These are phyloP conservation scores for Leptodirus hochenwartii DNA, from an alignment of 2,888 invertebrate genomes.

Conservation along the genomic window DNA sequence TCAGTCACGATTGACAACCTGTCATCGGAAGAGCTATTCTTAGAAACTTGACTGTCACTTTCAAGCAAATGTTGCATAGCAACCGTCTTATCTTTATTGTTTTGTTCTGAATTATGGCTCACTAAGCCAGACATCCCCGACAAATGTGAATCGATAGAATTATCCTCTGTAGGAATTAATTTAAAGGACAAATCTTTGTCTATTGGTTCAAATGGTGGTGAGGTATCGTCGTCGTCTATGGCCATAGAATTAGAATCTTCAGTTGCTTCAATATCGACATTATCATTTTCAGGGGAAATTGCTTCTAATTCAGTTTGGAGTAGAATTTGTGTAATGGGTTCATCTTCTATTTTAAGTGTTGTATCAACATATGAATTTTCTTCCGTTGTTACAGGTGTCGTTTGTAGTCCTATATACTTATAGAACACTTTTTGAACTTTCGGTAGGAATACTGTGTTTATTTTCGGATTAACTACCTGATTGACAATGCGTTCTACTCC, in stretches of 20 bases:
- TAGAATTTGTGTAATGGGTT: constrained; percentile 35
- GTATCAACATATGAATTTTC: constrained; percentile 9
- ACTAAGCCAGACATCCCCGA: constrained; percentile 34
- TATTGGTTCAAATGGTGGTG: constrained; percentile 46
- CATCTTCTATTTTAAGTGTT: constrained; percentile 17
- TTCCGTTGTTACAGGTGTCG: constrained; percentile 7
- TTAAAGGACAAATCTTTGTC: constrained; percentile 21
- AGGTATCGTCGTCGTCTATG: constrained; percentile 47
- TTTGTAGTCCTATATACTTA: constrained; percentile 65
- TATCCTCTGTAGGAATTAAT: constrained; percentile 29
- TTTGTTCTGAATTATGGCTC: constrained; percentile 30
- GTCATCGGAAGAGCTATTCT: too few relatives aligned
- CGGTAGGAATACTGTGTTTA: constrained; percentile 70
- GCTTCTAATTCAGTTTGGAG: constrained; percentile 64
- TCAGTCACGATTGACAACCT: too few relatives aligned
- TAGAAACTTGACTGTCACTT: too few relatives aligned
- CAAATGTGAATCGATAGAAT: constrained; percentile 36
- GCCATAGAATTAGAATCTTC: too few relatives aligned
- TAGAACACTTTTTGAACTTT: constrained; percentile 84
- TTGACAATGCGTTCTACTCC: constrained; percentile 91
- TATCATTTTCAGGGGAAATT: constrained; percentile 49
- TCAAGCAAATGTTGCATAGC: too few relatives aligned
- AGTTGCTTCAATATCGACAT: too few relatives aligned
- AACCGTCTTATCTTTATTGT: constrained; percentile 15
- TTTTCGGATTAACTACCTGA: constrained; percentile 89